Base-by-base conservation (phyloP, 1,140 invertebrate species). In the Cardiocondyla obscurior region DNA sequence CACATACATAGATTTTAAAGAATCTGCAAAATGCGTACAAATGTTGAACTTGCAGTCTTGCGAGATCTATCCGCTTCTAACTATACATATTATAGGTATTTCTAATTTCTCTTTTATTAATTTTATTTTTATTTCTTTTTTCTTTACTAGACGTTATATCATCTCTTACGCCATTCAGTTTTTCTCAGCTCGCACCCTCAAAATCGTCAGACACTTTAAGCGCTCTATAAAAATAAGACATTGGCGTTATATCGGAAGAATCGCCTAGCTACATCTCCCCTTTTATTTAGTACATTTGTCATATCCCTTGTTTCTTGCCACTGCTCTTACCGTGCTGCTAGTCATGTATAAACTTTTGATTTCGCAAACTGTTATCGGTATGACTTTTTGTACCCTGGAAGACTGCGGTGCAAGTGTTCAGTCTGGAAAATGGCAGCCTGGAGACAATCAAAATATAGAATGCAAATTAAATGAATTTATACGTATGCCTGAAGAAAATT, bases 201-300 rank as follows among this genome's bases (percentile, higher is more conserved):
- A 84, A 89, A 89, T 74, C 25, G 86, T 88, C 86, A 89, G 53
- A 85, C 77, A 85, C 86, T 90, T 89, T 91, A 87, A 88, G 90
- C 89, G 88, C 84, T 91, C 90, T 92, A 91, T 92, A 92, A 94
- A 94, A 93, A 94, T 93, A 93, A 94, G 93, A 93, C 81, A 88
- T 85, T 90, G 90, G 92, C 90, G 92, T 92, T 91, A 90, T 91
- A 90, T 91, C 88, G 89, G 86, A 90, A 83, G 84, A 87, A 86
- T 90, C 86, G 86, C 84, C 89, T 88, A 92, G 42, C 85, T 89
- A 90, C 88, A 49, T 85, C 36, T 42, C 46, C 73, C 79, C 44
- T 12, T 83, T 39, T 44, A 44, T 49, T 67, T 44, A 70, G 25
- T 49, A 70, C 6, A 70, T 53, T 70, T 53, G 46, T 57, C 28